Evolutionary conservation across 2,797 vertebrate species (phyloP), one percentile per base, ranked within the genome.

Genomic region (Crypturellus tataupa): DNA sequence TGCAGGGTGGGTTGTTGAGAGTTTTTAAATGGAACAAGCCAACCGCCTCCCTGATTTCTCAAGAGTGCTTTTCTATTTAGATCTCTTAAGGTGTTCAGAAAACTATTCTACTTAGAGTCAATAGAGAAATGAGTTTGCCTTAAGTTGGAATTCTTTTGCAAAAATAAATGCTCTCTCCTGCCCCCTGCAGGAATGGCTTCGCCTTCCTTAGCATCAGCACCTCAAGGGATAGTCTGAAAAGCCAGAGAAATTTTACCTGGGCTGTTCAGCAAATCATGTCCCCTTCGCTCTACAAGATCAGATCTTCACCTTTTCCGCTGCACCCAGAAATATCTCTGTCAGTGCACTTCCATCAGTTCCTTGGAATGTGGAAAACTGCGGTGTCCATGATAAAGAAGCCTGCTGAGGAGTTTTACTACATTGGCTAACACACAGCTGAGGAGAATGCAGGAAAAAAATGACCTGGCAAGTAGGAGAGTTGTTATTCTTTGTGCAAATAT

Each of bases 31-130:
- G 8, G 47, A 85, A 56, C 73, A 86, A 93, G 85, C 60, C 44
- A 80, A 42, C 51, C 58, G 70, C 87, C 65, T 87, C 51, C 42
- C 72, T 88, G 64, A 88, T 88, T 93, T 84, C 58, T 71, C 53
- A 47, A 29, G 68, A 80, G 4, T 79, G 24, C 3, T 79, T 86
- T 91, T 79, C 72, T 71, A 85, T 42, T 27, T 49, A 39, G 21
- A 40, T 91, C 59, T 67, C 9, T 60, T 40, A 20, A 10, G 11
- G 55, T 1, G 1, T 53, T 87, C 51, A 69, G 59, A 77, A 84
- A 93, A 70, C 19, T 3, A 0, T 35, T 93, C 40, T 0, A 2
- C 33, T 53, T 77, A 39, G 62, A 94, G 37, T n/a, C 56, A 94
- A 44, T 6, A 31, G 31, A 68, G 37, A 82, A 25, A 12, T 68